Evolutionary conservation across 2,113 vertebrate species (phyloP), one percentile per base, ranked within the genome.

Genomic region (Charadrius vociferus): DNA sequence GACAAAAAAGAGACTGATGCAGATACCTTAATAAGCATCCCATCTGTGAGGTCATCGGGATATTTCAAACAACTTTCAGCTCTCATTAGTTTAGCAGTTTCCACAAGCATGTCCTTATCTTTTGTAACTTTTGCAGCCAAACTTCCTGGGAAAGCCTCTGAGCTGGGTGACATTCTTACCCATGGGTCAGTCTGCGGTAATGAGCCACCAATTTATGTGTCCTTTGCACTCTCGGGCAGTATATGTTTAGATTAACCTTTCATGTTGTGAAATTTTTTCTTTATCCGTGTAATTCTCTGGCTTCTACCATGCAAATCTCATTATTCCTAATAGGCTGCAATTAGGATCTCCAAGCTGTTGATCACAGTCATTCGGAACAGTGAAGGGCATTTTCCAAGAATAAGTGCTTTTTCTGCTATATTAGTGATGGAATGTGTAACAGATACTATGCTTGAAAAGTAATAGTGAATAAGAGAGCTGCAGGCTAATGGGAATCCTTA

Each of bases 71-170:
- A 94, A 97, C 97, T 97, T 98, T 98, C 98, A 97, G 94, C 93
- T 98, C 99, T 99, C 99, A 99, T 99, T 99, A 99, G 98, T 98
- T 99, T 98, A 98, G 97, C 66, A 2, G 39, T 88, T 97, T 98
- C 98, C 96, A 96, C 96, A 97, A 96, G 96, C 96, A 94, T 83
- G 98, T 97, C 97, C 98, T 98, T 97, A 98, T 98, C 97, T 98
- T 98, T 98, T 98, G 97, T 98, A 98, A 98, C 98, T 98, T 98
- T 97, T 98, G 96, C 96, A 98, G 98, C 96, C 96, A 97, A 95
- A 97, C 98, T 96, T 98, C 98, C 98, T 98, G 98, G 98, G 99
- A 99, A 98, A 98, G 95, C 82, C 97, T 97, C 86, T 97, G 88
- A 96, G 92, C 94, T 95, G 98, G 97, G 88, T 98, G 98, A 99